Evolutionary conservation across 1,140 invertebrate species (phyloP), one percentile per base, ranked within the genome.

Genomic region (Trissolcus basalis): DNA sequence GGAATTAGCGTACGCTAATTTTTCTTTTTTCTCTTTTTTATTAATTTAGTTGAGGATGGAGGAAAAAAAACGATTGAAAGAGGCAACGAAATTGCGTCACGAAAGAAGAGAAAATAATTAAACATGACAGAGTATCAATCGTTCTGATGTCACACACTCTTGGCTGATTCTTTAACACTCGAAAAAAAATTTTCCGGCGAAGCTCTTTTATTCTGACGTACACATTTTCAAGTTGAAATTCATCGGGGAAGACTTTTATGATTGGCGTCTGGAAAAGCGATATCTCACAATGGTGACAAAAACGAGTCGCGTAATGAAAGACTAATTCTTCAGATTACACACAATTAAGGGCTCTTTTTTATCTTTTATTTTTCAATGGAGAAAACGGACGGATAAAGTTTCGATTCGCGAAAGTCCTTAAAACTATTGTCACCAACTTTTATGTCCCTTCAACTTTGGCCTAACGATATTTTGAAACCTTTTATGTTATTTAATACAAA

Each of bases 301-400:
- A 65, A 51, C 12, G 33, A 6, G 13, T 36, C 35, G 35, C 50
- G 16, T 43, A 7, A 49, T 56, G 45, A 56, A 64, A 64, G 60
- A 64, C 60, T 64, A 55, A 65, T 58, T 67, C 63, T 58, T 43
- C 39, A 44, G 63, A 58, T 58, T 58, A 67, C 47, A 67, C 47
- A 68, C 54, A 68, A 59, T 65, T 56, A 56, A 55, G 39, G 51
- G 35, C n/a, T n/a, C n/a, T 51, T 63, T 63, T 65, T 49, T 44
- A 49, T 56, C 61, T 56, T 56, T 55, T 6, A 27, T 55, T 65
- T 49, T 56, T 65, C 51, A 32, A 49, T 49, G 14, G 50, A 27
- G 19, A 27, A 64, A 55, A 54, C 48, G 11, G 36, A 16, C 19
- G 11, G 59, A 63, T 44, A 54, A 65, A 55, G 51, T 55, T 55